Base-by-base conservation (phyloP, 2,888 invertebrate genomes). In the Eilema sororculum region DNA sequence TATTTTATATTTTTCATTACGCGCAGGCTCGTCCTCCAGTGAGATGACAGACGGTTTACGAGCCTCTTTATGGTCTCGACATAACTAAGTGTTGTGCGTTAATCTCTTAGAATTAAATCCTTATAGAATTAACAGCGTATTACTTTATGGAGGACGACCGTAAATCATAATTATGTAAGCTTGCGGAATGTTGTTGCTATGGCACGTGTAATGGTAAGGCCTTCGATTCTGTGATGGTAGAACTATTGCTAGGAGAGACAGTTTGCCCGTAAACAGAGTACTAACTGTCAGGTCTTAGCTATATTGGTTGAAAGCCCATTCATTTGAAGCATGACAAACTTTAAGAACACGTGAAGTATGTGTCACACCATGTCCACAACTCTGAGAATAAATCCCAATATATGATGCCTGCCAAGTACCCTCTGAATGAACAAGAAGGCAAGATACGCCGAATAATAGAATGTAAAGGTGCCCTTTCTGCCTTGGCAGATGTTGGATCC, bases 1-100 rank as follows among this genome's bases (percentile, higher is more conserved):
- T 81, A 79, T 87, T 89, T 89, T 87, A 89, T 88, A 87, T 85
- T 89, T 89, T 88, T 89, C 86, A 89, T 89, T 88, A 86, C 77
- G 76, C 66, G 73, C 57, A 63, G 76, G 70, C 75, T 76, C 59
- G 65, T 71, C 41, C 68, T 67, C 65, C 24, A 57, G 78, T 69
- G 68, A 78, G 79, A 80, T 79, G 84, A 80, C 79, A 78, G 81
- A 73, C 77, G 79, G 76, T 88, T 90, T 90, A 90, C 85, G 89
- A 87, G 73, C 46, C 67, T 77, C 77, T 89, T 90, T 87, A 89
- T 83, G 80, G 80, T 81, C 73, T 69, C 70, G 76, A 78, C 79
- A 79, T 79, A 77, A 78, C 84, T 78, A 80, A 83, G 83, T 82
- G 75, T 80, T 82, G 67, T 58, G 69, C 74, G 71, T 81, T 84